Percentiles rank a stretch among this genome's conserved stretches.
These are phyloP conservation scores for Notothenia coriiceps DNA, from an alignment of 2,113 vertebrate species.

Conservation along the genomic window DNA sequence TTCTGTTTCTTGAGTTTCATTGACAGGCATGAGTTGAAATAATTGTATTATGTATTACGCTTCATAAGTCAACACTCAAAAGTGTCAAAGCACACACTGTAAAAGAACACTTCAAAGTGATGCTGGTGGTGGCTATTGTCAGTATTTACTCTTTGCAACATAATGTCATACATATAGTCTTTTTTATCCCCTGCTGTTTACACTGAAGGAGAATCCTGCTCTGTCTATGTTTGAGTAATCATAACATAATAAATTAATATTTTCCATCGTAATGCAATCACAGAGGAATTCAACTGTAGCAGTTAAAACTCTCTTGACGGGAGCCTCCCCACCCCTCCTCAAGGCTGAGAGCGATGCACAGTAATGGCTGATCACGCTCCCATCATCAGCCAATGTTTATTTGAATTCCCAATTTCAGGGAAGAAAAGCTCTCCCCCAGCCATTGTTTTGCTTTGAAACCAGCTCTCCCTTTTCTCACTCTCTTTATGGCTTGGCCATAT, in stretches of 20 bases:
- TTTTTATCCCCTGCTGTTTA: neutral
- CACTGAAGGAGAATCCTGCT: neutral
- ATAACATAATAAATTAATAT: conserved; percentile 45
- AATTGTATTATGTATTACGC: conserved; percentile 4
- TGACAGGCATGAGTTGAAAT: conserved; percentile 37
- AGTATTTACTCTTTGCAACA: neutral
- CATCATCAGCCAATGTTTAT: conserved; percentile 74
- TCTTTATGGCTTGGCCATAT: conserved; percentile 60
- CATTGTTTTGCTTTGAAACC: conserved; percentile 63
- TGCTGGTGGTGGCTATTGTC: neutral
- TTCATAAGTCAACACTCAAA: neutral
- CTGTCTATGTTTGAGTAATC: conserved; percentile 22
- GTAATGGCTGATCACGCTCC: conserved; percentile 61
- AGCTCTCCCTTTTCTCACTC: conserved; percentile 20
- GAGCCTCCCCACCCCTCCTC: neutral
- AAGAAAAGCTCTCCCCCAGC: conserved; percentile 48
- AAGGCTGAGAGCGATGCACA: conserved; percentile 37
- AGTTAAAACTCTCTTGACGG: conserved; percentile 40
- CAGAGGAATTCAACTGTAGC: conserved; percentile 38
- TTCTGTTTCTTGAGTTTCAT: conserved; percentile 42
- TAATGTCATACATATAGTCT: too few relatives aligned
- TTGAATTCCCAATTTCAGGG: conserved; percentile 54
- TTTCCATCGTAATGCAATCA: conserved; percentile 56
- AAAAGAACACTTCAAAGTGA: neutral
- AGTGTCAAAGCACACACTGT: neutral